Conservation (phyloP, 92 coral and sea anemone genomes). For the Porites cylindrica region DNA sequence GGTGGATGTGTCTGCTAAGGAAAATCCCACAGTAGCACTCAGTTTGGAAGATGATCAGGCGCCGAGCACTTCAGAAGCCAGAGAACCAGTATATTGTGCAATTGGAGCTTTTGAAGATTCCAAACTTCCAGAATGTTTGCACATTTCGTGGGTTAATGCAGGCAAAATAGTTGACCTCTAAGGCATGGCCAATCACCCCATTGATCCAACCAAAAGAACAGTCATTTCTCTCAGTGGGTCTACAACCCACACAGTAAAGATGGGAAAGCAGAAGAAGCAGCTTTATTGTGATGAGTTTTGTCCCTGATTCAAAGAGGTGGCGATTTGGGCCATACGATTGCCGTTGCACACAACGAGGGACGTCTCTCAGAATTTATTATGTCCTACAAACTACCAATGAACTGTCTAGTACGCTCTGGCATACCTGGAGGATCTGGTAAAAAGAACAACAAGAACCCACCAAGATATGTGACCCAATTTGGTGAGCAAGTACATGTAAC, state of each 20-base stretch:
- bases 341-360: slow-evolving; percentile 45
- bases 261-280: slow-evolving; percentile 34
- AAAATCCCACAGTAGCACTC: neutral
- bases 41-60: neutral
- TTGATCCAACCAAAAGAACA: slow-evolving; percentile 18
- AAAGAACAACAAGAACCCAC: too few species aligned
- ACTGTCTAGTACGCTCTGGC: slow-evolving; percentile 37
- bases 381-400: slow-evolving; percentile 41
- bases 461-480: too few species aligned
- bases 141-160: slow-evolving; percentile 55
- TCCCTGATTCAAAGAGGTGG: slow-evolving; percentile 46
- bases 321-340: slow-evolving; percentile 58
- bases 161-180: slow-evolving; percentile 36
- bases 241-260: slow-evolving; percentile 33
- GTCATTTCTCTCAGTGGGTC: slow-evolving; percentile 15
- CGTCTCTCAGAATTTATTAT: slow-evolving; percentile 19
- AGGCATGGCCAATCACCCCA: slow-evolving; percentile 41
- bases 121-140: slow-evolving; percentile 38
- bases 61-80: neutral
- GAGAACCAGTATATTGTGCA: neutral
- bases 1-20: too few species aligned
- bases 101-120: slow-evolving; percentile 38
- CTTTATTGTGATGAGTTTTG: slow-evolving; percentile 27
- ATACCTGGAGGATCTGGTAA: slow-evolving; percentile 36
- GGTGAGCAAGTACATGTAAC: slow-evolving; percentile 11